These are phyloP conservation scores for Rhagologus leucostigma DNA, from an alignment of 2,113 vertebrate genomes.

Conservation along the genomic window DNA sequence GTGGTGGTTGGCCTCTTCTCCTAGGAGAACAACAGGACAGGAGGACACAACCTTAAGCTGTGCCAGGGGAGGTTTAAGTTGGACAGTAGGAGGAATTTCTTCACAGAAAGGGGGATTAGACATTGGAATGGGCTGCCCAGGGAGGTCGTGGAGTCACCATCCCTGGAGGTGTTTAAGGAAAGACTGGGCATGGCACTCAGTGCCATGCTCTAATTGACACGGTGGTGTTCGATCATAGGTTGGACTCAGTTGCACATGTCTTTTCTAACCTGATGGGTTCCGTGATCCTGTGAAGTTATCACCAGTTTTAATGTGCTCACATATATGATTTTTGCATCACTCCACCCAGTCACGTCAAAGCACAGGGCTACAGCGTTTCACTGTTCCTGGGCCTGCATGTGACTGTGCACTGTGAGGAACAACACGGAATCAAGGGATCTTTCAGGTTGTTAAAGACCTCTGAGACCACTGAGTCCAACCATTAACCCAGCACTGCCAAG, in stretches of 20 bases:
- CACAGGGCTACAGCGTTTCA: too few relatives aligned
- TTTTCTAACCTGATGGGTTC: neutral
- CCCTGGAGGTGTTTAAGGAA: neutral
- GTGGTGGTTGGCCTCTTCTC: neutral
- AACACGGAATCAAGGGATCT: fast-evolving
- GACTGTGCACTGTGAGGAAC: fast-evolving
- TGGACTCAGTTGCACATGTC: fast-evolving
- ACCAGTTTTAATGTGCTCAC: fast-evolving
- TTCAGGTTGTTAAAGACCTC: neutral
- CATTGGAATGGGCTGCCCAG: neutral
- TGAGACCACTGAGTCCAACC: neutral
- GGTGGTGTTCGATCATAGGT: neutral
- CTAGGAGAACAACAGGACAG: neutral
- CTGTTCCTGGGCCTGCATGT: fast-evolving
- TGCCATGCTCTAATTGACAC: neutral
- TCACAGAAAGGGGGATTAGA: neutral
- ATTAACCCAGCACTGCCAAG: neutral
- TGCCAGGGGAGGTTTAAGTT: neutral
- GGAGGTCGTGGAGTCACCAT: too few relatives aligned
- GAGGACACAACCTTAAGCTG: neutral
- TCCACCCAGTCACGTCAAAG: fast-evolving
- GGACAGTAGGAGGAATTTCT: neutral
- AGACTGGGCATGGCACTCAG: fast-evolving
- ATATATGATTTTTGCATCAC: neutral
- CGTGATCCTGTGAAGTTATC: neutral